Percentiles rank a stretch among this genome's conserved stretches.
phyloP scores from a whole-genome alignment of 2,888 invertebrate species.

The Rhogogaster chlorosoma region DNA sequence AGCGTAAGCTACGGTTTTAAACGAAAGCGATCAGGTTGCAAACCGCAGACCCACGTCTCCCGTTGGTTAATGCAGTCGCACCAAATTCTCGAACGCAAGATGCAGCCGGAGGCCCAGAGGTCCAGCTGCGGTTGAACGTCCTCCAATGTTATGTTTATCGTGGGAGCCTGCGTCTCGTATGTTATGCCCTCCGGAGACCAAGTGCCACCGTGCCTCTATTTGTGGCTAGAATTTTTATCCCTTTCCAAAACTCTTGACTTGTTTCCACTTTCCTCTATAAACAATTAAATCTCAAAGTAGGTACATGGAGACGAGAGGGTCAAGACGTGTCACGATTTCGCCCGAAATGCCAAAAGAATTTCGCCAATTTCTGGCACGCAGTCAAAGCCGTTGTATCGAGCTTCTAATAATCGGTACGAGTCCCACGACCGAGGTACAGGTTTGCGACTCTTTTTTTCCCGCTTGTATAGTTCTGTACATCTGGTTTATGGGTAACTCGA shows the following conservation, averaged over 20 bases:
- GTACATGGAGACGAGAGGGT: no score
- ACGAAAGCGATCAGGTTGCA: constrained; percentile 37
- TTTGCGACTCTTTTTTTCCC: constrained; percentile 51
- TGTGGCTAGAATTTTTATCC: constrained; percentile 56
- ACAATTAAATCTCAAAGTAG: no score
- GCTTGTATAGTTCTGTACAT: background rate
- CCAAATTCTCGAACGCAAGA: constrained; percentile 50
- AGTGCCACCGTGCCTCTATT: constrained; percentile 60
- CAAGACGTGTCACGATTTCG: no score
- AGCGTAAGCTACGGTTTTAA: background rate
- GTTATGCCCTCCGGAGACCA: background rate
- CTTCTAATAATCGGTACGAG: constrained; percentile 26
- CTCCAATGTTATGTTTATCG: constrained; percentile 60
- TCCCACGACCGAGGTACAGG: constrained; percentile 52
- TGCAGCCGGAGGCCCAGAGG: constrained; percentile 30
- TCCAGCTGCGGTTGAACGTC: constrained; percentile 65
- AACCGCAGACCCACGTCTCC: constrained; percentile 25
- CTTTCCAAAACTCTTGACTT: background rate
- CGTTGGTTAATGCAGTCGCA: constrained; percentile 20
- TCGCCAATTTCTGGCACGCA: background rate
- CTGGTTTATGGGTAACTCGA: constrained; percentile 58
- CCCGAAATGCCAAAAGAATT: background rate
- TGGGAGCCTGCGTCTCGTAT: constrained; percentile 51
- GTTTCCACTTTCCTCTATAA: background rate
- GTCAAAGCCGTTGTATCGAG: background rate